These are phyloP conservation scores for Drosophila demipolita DNA, from an alignment of 2,888 invertebrate species.

Conservation along the genomic window DNA sequence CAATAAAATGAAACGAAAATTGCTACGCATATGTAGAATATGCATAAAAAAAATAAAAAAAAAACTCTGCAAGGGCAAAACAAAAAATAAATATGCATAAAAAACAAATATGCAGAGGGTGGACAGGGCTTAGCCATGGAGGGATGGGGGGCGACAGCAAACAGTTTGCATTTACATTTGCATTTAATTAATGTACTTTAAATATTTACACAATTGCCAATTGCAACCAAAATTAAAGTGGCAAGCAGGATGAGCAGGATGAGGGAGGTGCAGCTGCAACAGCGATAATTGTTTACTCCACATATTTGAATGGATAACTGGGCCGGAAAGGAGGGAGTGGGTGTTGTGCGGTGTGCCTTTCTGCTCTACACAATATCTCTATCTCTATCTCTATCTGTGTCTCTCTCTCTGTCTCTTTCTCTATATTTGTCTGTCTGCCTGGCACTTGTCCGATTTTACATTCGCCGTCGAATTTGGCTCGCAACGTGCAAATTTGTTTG, in stretches of 20 bases:
- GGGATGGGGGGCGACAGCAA: conserved; percentile 3
- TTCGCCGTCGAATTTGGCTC: conserved; percentile 53
- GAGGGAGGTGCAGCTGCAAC: not conserved
- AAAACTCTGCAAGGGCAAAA: conserved; percentile 1
- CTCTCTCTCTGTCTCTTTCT: not conserved
- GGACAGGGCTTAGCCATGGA: not conserved
- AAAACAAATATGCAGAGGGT: not conserved
- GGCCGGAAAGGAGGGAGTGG: conserved; percentile 1
- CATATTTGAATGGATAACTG: conserved; percentile 26
- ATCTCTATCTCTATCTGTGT: not conserved
- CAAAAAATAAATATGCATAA: conserved; percentile 2
- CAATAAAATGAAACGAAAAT: conserved; percentile 75
- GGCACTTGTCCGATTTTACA: conserved; percentile 38
- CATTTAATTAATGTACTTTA: conserved; percentile 77
- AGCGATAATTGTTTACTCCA: conserved; percentile 42
- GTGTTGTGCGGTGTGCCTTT: conserved; percentile 13
- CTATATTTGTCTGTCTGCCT: conserved; percentile 7
- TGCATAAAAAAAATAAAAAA: conserved; percentile 4
- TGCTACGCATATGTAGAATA: conserved; percentile 39
- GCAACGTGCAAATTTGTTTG: conserved; percentile 63
- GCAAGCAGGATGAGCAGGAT: not conserved
- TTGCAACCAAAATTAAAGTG: conserved; percentile 22
- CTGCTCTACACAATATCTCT: not conserved
- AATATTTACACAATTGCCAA: conserved; percentile 64
- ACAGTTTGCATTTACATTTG: conserved; percentile 62